Base-by-base conservation (phyloP, 2,113 vertebrate species). In the Laticauda colubrina region DNA sequence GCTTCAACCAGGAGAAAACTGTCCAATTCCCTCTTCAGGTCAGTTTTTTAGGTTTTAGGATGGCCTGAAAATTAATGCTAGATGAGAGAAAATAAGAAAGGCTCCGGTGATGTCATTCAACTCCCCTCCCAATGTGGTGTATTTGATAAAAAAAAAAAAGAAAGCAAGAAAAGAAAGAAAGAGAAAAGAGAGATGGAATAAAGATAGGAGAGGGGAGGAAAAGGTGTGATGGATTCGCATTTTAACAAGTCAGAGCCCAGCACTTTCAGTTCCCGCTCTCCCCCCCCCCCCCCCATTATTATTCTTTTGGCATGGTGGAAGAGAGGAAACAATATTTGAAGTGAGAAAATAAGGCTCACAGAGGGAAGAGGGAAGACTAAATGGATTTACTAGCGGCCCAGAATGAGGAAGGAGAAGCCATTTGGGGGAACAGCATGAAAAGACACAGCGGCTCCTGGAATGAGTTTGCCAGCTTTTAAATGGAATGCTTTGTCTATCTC, bases 181-280 rank as follows among this genome's bases (percentile, higher is more conserved):
- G 14, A 43, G 26, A 14, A 29, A 64, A 29, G 11, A 29, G 61
- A 75, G n/a, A 20, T 75, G 69, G 5, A 3, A 75, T 75, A 20
- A 39, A 75, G 69, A 39, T 1, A 34, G 34, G 23, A 34, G 39
- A 85, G 86, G 34, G 12, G 39, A 69, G 81, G 91, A 93, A 45
- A 0, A 0, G n/a, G 92, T 55, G 9, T 75, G 59, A 64, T 91
- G 85, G 55, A 93, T 95, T 34, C 2, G 12, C 64, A 85, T 20
- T 39, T 95, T 91, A 91, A 56, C 54, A 93, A 94, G 75, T 4
- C 61, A 95, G 93, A 89, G 75, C 87, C 2, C 87, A 93, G 59
- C 2, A 48, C 89, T 93, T 54, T 59, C 88, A 7, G 87, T 86
- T 4, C 0, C 3, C 5, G 14, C 24, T 4, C 0, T 3, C 1